Percentiles rank a stretch among this genome's conserved stretches.
phyloP scores from a whole-genome alignment of 2,797 vertebrate genomes.

The Anas bahamensis region DNA sequence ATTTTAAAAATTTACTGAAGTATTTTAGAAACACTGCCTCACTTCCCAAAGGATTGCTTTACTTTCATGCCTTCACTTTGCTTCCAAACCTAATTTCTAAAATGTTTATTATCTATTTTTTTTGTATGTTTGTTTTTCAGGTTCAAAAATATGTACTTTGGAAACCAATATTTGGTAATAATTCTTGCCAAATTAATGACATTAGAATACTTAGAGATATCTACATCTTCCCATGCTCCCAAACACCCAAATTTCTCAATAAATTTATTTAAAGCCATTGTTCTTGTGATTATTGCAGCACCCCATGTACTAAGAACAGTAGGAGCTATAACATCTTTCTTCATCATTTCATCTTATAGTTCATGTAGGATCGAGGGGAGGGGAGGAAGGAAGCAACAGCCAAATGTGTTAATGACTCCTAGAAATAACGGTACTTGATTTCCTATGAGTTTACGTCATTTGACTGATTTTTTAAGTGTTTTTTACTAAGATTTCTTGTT shows the following conservation, averaged over 20 bases:
- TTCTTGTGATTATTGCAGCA: not conserved
- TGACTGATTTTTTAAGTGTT: slow-evolving; percentile 19
- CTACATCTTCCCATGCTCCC: not conserved
- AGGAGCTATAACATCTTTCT: not conserved
- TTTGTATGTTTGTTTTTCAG: too few relatives aligned
- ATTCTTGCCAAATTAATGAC: not conserved
- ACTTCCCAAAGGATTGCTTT: not conserved
- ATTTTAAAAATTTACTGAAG: not conserved
- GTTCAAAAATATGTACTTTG: not conserved
- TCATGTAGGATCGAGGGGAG: not conserved
- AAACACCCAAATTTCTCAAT: not conserved
- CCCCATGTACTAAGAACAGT: not conserved
- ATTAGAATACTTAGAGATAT: not conserved
- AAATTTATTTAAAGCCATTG: not conserved
- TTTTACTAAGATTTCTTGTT: not conserved
- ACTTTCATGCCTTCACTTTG: not conserved
- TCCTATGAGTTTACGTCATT: slow-evolving; percentile 1
- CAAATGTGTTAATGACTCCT: not conserved
- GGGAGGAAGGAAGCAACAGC: not conserved
- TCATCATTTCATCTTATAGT: not conserved
- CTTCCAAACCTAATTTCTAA: not conserved
- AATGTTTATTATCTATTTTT: not conserved
- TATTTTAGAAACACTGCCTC: not conserved
- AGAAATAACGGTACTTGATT: not conserved
- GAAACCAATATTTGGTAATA: not conserved